Evolutionary conservation across 2,797 vertebrate species (phyloP), one percentile per base, ranked within the genome.

Genomic region (Arremon brunneinucha): DNA sequence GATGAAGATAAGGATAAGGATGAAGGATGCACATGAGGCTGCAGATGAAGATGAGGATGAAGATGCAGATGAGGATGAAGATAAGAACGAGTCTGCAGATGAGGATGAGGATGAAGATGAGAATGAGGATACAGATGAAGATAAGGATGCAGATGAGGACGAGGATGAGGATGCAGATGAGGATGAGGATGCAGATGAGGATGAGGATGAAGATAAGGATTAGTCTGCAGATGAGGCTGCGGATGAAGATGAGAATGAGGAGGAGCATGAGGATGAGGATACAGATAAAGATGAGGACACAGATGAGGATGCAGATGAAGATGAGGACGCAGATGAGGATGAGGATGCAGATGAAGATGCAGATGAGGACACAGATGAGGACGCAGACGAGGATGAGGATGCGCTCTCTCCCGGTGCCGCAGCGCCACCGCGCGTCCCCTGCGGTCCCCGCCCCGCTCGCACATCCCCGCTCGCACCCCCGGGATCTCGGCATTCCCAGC

Each of bases 341-440:
- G 32, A 8, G 7, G 15, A 5, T 9, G 27, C 2, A 1, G 41
- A 2, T 8, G 12, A 1, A 1, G 35, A 11, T 4, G 8, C 1
- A 5, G 22, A 63, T 55, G 20, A 11, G 18, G 23, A 27, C 8
- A 14, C 6, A 5, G 32, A n/a, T 11, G 21, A 46, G 44, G 44
- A 6, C 23, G 11, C 2, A 6, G 28, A 30, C 8, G 23, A 8
- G 3, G 52, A 18, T 18, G 23, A 5, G 1, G 30, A 6, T 44
- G 26, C 10, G 39, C 26, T 5, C 71, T 95, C 53, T 79, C 10
- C 68, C 74, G 52, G 53, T 84, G 68, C 71, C 20, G 89, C 93
- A 96, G 96, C 97, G 87, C 95, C 97, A 59, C 80, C 89, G 64
- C 44, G 95, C 78, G 95, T 91, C 71, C 50, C 28, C 9, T 28